Evolutionary conservation across 2,888 invertebrate species (phyloP).

Genomic region (Pharmacophagus antenor): DNA sequence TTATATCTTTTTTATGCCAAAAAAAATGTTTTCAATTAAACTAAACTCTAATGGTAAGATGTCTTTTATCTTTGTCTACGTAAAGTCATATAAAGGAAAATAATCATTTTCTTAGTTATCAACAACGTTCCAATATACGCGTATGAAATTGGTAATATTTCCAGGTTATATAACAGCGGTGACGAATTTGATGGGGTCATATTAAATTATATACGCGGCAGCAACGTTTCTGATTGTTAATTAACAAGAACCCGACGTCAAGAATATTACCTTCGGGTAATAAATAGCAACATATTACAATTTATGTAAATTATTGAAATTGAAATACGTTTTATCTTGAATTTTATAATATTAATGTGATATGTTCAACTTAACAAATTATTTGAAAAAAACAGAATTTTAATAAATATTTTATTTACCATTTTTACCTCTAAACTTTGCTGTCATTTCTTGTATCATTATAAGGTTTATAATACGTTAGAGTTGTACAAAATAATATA

Average conservation of each 20-base stretch:
- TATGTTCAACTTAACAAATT: too few species aligned
- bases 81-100: not conserved
- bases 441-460: too few species aligned
- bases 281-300: not conserved
- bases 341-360: too few species aligned
- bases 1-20: too few species aligned
- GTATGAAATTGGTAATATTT: slow-evolving; percentile 5
- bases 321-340: not conserved
- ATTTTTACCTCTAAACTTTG: too few species aligned
- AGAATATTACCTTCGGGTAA: slow-evolving; percentile 9
- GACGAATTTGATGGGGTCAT: not conserved
- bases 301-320: not conserved
- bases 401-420: too few species aligned
- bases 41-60: too few species aligned
- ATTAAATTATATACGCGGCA: slow-evolving; percentile 18
- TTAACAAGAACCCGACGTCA: slow-evolving; percentile 21
- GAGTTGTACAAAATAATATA: too few species aligned
- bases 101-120: not conserved
- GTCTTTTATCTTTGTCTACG: not conserved
- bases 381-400: too few species aligned
- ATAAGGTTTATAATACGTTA: too few species aligned
- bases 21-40: not conserved
- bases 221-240: slow-evolving; percentile 17
- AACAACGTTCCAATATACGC: slow-evolving; percentile 1
- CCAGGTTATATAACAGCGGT: not conserved